Base-by-base conservation (phyloP, 2,113 vertebrate genomes). In the Taxidea taxus region DNA sequence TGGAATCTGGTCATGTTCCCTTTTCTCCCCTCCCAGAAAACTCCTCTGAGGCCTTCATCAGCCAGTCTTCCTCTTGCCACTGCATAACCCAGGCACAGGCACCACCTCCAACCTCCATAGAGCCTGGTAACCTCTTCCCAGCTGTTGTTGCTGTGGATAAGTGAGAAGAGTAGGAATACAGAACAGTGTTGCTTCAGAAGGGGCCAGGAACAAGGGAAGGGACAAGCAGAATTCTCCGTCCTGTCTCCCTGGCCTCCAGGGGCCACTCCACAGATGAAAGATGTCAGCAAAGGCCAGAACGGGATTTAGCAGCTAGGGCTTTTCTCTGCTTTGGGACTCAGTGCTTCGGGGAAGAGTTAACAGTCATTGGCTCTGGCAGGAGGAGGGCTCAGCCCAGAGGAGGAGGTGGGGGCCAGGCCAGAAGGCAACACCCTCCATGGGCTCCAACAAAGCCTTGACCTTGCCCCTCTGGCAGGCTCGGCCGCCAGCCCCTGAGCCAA, bases 401-500 rank as follows among this genome's bases (percentile, higher is more conserved):
- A 56, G 49, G 39, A 20, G 66, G 7, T 31, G 13, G 13, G 29
- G 39, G 12, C 51, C 39, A 18, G 56, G 44, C 14, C 25, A 64
- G 14, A 34, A 6, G 37, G 62, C 75, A 89, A 64, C 34, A 75
- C 29, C 37, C 6, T 0, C 18, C 7, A 23, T 15, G 86, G 20
- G 51, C 21, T 81, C 47, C 21, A 56, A 21, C 42, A 70, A 68
- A 10, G 31, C 58, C 29, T 72, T 77, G 80, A 58, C n/a, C 13
- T 44, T 3, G 1, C n/a, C 29, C 0, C 1, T 54, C 39, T 25
- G 12, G 1, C n/a, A 12, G n/a, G 39, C 66, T 0, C 44, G 34
- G 31, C 62, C 42, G 21, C 34, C 20, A 7, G 6, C 62, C 66
- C 47, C 37, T 31, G 60, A 74, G 18, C 8, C 83, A 25, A 31